Base-by-base conservation (phyloP, 2,888 invertebrate genomes). In the Heteropelma amictum region DNA sequence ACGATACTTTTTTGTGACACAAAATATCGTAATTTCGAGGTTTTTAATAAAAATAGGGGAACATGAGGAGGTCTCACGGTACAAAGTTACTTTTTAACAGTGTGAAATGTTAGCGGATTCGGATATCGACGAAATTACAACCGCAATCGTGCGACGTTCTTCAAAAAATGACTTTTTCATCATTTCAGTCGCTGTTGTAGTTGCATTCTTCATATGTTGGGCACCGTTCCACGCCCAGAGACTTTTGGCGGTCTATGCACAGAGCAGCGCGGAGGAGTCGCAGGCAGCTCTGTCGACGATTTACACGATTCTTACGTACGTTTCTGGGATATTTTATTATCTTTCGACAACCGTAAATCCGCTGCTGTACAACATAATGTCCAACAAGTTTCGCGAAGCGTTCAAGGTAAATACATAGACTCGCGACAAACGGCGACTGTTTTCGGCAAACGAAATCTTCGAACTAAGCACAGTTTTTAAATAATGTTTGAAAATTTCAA, bases 201-300 rank as follows among this genome's bases (percentile, higher is more conserved):
- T 96, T 85, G 95, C 96, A 5, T 92, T 88, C 89, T 95, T 95
- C 89, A 92, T 96, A 72, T 97, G 96, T 89, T 96, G 95, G 95
- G 95, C 95, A 3, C 98, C 98, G 0, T 98, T 97, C 89, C 97
- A 98, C 90, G 95, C 96, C 8, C 98, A 98, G 89, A 91, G 98
- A 60, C 91, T 98, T 38, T 91, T 97, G 86, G 96, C 96, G 0
- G 93, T 95, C 70, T 95, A 96, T 83, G 92, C 91, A 80, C 91
- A 91, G 81, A 94, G 90, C 51, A 90, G 90, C 82, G 89, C 87
- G 54, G 85, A 90, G 79, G 89, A 91, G 56, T 91, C 91, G 0
- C 90, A 91, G 23, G 89, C 89, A 28, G 90, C 90, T 1, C 90
- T 92, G 76, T 89, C 90, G 17, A 84, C 84, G 3, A 85, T 90